Base-by-base conservation (phyloP, 2,797 vertebrate species). In the Furcifer pardalis region DNA sequence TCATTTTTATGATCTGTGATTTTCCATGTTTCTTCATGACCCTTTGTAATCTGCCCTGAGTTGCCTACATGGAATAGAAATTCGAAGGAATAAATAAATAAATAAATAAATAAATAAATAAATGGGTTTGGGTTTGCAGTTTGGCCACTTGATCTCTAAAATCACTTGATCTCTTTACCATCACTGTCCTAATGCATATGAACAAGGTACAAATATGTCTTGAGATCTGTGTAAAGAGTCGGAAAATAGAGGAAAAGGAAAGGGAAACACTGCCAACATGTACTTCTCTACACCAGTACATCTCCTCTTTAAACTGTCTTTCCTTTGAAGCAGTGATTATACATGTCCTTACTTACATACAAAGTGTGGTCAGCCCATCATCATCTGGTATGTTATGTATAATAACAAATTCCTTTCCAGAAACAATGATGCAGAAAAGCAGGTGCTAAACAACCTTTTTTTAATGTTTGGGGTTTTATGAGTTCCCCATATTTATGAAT, bases 381-480 rank as follows among this genome's bases (percentile, higher is more conserved):
- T 76, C 49, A 56, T 56, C 32, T 13, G 10, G 27, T 35, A n/a
- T 46, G 60, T 69, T 10, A 21, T 37, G 5, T 7, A 4, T 40
- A 35, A 1, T 49, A 76, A 40, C 49, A 81, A 46, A 77, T 66
- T 25, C 37, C n/a, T 49, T 65, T 65, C 27, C 35, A 52, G 10
- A 56, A 56, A 56, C 52, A 52, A 35, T 49, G 27, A 10, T 56
- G 49, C 71, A 90, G 88, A 73, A 79, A 83, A 59, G 35, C 90
- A 93, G 86, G 85, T 89, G 82, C 89, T 91, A 68, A 83, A 75
- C 85, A 89, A 83, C 42, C 73, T 62, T 88, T 37, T 87, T 78
- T 82, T n/a, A n/a, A 40, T 84, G 44, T 40, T 84, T 75, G 27
- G 69, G 85, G 25, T 15, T 88, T 91, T 89, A 66, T 83, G 82